phyloP scores from a whole-genome alignment of 2,888 invertebrate species.

The Leptinotarsa rubiginosa region DNA sequence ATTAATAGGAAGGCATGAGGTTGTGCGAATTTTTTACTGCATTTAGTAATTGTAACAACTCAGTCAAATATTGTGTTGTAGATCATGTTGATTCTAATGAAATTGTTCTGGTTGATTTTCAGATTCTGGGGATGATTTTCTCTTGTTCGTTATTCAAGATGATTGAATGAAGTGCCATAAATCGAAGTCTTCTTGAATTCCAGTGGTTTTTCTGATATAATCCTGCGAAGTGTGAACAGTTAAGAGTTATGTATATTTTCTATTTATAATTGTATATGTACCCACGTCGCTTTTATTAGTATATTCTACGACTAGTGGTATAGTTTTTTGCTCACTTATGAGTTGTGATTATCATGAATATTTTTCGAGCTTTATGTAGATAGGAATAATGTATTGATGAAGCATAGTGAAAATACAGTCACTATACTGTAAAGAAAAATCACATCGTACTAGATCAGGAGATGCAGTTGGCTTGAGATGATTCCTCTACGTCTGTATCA shows the following conservation, averaged over 20 bases:
- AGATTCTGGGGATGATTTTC: slow-evolving; percentile 88
- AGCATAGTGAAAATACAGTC: too few species aligned
- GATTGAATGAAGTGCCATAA: slow-evolving; percentile 67
- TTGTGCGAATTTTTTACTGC: too few species aligned
- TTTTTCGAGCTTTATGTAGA: too few species aligned
- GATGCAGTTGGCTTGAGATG: too few species aligned
- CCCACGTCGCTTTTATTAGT: background rate
- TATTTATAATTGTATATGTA: background rate
- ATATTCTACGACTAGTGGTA: background rate
- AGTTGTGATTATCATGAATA: background rate
- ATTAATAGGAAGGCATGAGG: too few species aligned
- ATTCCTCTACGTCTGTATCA: too few species aligned
- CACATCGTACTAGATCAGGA: background rate
- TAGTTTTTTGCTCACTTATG: slow-evolving; percentile 10
- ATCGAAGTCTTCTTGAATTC: background rate
- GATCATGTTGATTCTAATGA: background rate
- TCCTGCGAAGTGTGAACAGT: background rate
- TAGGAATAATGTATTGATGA: too few species aligned
- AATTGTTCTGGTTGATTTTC: slow-evolving; percentile 64
- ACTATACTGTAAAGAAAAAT: too few species aligned
- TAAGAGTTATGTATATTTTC: background rate
- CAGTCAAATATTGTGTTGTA: too few species aligned
- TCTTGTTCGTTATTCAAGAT: slow-evolving; percentile 87
- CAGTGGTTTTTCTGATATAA: background rate
- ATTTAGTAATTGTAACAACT: too few species aligned